Base-by-base conservation (phyloP, 1,140 invertebrate species). In the Bombus balteatus region DNA sequence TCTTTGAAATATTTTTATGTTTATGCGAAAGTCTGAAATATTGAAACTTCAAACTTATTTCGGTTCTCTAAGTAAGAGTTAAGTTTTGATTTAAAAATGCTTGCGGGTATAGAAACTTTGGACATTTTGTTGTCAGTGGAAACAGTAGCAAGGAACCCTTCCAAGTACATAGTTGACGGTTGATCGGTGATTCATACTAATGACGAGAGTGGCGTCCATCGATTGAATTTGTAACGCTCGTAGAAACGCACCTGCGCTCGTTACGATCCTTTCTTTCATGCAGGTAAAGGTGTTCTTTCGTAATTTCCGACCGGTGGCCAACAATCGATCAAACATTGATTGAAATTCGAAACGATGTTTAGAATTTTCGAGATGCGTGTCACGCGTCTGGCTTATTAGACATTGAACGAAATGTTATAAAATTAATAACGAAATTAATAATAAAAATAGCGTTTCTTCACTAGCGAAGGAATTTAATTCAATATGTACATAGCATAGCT, bases 181-280 rank as follows among this genome's bases (percentile, higher is more conserved):
- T 88, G 88, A 92, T 92, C 86, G 91, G 92, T 93, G 93, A 93
- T 92, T 93, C 92, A 93, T 89, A 77, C 81, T 70, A 81, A 81
- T 81, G 70, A 86, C 78, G 72, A 85, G 74, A 59, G 85, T 34
- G 75, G 47, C 71, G 89, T 87, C 83, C 89, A 88, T 90, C 86
- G 86, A 78, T 83, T 72, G 75, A 73, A 74, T 79, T 74, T 41
- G 85, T 75, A 70, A 85, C 83, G 88, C 66, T 73, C 71, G 80
- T 83, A 59, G 80, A 75, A 71, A 79, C 82, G 80, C 89, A 90
- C 89, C 89, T 90, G 89, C 89, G 76, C 77, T 68, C 81, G 37
- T 76, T 76, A 83, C 62, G 28, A 41, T 9, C 62, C 9, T 75
- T 43, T n/a, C 47, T 53, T 66, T 6, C 39, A 10, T 53, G 65